These are phyloP conservation scores for Pyrgus malvae DNA, from an alignment of 2,888 invertebrate species.

Conservation along the genomic window DNA sequence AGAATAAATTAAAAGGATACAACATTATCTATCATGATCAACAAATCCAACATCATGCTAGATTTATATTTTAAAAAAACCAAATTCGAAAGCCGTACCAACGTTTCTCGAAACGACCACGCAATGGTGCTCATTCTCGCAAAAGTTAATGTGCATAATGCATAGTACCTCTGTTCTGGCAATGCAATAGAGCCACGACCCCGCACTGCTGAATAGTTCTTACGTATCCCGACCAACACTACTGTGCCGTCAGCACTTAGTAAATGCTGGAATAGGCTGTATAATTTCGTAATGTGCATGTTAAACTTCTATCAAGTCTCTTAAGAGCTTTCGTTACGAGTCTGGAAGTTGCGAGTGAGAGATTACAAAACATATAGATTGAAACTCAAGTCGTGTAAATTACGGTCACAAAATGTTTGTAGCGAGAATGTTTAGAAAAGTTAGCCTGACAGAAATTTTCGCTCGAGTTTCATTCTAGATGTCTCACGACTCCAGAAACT, in stretches of 20 bases:
- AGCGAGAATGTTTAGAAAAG: too few relatives aligned
- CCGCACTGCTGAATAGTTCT: slow-evolving; percentile 67
- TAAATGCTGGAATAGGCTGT: slow-evolving; percentile 40
- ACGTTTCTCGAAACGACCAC: background rate
- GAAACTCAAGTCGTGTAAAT: too few relatives aligned
- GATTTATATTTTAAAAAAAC: slow-evolving; percentile 8
- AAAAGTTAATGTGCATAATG: slow-evolving; percentile 53
- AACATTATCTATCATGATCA: too few relatives aligned
- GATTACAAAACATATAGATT: background rate
- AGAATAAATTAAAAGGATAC: too few relatives aligned
- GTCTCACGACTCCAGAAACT: background rate
- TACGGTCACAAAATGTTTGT: too few relatives aligned
- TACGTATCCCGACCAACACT: slow-evolving; percentile 35
- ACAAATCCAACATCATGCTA: too few relatives aligned
- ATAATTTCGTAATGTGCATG: slow-evolving; percentile 55
- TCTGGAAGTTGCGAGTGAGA: slow-evolving; percentile 30
- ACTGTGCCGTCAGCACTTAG: slow-evolving; percentile 15
- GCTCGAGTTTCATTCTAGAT: slow-evolving; percentile 20
- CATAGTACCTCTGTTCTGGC: slow-evolving; percentile 38
- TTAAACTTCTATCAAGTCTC: slow-evolving; percentile 53
- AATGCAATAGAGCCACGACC: slow-evolving; percentile 50
- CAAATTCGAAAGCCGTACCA: slow-evolving; percentile 38
- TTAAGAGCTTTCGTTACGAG: slow-evolving; percentile 36
- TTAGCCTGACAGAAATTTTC: too few relatives aligned
- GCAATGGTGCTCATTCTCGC: background rate